phyloP scores from a whole-genome alignment of 2,113 vertebrate genomes.

The Ammodytes dubius region DNA sequence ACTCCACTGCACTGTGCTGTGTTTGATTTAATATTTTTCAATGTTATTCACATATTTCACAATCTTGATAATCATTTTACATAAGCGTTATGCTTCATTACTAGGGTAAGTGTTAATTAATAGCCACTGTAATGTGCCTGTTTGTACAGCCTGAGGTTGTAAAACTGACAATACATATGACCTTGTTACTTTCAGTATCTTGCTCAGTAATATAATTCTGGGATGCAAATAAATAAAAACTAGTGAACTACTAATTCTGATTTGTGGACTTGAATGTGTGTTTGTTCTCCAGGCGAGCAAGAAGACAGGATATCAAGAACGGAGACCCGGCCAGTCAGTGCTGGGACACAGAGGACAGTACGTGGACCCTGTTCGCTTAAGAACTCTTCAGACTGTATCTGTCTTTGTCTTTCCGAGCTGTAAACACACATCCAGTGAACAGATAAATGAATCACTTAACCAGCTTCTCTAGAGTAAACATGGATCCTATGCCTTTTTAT shows the following conservation, averaged over 20 bases:
- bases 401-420: background rate
- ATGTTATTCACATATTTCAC: background rate
- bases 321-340: slow-evolving; percentile 96
- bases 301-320: slow-evolving; percentile 97
- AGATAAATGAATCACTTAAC: background rate
- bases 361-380: slow-evolving; percentile 62
- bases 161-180: too few species aligned
- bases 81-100: background rate
- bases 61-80: background rate
- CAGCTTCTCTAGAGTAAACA: background rate
- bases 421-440: background rate
- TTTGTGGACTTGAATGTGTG: slow-evolving; percentile 6
- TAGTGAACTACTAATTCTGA: too few species aligned
- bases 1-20: background rate
- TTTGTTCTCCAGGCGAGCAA: slow-evolving; percentile 87
- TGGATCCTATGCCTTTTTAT: background rate
- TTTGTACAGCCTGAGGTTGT: background rate
- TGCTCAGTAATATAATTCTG: background rate
- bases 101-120: too few species aligned
- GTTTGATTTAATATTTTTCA: background rate
- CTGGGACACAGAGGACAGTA: slow-evolving; percentile 96
- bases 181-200: too few species aligned
- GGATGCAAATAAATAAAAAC: background rate
- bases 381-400: background rate
- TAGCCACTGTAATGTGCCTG: too few species aligned